These are phyloP conservation scores for Mohoua ochrocephala DNA, from an alignment of 2,113 vertebrate genomes.

Conservation along the genomic window DNA sequence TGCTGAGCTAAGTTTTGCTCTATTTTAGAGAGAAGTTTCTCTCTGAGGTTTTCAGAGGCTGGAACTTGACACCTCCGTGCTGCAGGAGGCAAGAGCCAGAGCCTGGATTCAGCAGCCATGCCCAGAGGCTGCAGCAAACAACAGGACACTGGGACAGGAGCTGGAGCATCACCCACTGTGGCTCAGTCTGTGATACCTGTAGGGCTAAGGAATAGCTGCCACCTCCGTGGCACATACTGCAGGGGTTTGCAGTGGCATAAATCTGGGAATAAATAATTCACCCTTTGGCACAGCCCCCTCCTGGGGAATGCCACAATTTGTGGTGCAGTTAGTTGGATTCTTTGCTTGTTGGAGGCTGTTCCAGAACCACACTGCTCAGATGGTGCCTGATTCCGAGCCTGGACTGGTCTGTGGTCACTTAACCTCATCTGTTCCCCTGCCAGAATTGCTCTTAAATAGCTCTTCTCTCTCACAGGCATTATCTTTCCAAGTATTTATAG, in stretches of 20 bases:
- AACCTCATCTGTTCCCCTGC: not conserved
- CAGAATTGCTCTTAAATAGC: not conserved
- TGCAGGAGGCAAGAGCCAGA: not conserved
- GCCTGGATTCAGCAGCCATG: not conserved
- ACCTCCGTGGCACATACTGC: not conserved
- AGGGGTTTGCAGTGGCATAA: not conserved
- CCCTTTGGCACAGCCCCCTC: not conserved
- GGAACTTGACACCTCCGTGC: not conserved
- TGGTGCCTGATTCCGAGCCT: not conserved
- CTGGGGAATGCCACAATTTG: not conserved
- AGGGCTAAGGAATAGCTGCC: not conserved
- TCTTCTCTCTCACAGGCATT: not conserved
- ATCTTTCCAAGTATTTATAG: not conserved
- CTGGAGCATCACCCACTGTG: not conserved
- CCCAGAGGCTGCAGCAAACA: not conserved
- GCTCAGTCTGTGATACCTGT: not conserved
- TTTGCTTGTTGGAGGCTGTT: not conserved
- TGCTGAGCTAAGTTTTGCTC: not conserved
- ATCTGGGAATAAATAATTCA: not conserved
- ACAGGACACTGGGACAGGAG: not conserved
- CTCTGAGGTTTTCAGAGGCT: not conserved
- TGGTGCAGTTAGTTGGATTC: not conserved
- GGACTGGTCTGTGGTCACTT: not conserved
- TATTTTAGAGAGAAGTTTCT: not conserved
- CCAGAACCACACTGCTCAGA: not conserved